A percentile compares a stretch with the other conserved stretches of the same genome.
Conservation (phyloP, 2,797 vertebrate species). For the Melopsittacus undulatus region DNA sequence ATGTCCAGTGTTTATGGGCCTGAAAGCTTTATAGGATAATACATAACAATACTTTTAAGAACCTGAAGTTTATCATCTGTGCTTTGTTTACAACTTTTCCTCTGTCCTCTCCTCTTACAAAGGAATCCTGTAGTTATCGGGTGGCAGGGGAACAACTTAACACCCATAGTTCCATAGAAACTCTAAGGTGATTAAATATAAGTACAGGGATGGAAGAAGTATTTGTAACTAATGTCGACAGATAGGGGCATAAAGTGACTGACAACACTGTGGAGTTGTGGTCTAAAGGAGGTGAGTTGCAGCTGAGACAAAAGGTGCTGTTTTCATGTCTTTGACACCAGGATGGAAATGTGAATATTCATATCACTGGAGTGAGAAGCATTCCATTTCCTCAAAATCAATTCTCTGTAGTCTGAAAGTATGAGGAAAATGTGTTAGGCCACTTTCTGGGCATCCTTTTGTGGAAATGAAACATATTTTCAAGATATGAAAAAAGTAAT, state of each 20-base stretch:
- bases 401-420: background rate
- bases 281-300: background rate
- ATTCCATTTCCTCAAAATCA: background rate
- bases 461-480: constrained; percentile 30
- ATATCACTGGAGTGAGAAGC: background rate
- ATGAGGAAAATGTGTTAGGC: background rate
- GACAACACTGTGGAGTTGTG: background rate
- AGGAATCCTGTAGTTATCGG: background rate
- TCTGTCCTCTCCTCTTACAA: background rate
- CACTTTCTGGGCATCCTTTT: background rate
- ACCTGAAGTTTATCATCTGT: background rate
- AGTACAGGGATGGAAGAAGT: background rate
- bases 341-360: background rate
- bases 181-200: background rate
- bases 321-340: background rate
- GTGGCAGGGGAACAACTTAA: background rate
- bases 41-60: background rate
- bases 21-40: background rate
- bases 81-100: background rate
- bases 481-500: background rate
- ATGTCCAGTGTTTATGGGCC: background rate
- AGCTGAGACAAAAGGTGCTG: background rate
- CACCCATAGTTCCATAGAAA: background rate
- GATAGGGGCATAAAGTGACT: background rate
- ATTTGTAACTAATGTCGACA: background rate